Evolutionary conservation across 2,113 vertebrate genomes (phyloP), one percentile per base, ranked within the genome.

Genomic region (Myotis yumanensis): DNA sequence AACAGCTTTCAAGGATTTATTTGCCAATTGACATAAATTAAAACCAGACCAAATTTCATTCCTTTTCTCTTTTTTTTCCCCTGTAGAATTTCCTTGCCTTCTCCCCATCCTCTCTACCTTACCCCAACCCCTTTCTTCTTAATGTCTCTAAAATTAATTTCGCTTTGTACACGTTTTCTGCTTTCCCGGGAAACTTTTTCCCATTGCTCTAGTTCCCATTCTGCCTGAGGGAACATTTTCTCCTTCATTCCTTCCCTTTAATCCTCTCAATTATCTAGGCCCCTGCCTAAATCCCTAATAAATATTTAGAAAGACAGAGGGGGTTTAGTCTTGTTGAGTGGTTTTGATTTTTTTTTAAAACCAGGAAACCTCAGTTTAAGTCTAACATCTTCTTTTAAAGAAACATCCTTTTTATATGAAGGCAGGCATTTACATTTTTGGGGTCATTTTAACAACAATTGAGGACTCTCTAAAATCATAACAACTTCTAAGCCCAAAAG

Each of bases 1-100:
- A 97, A 97, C 10, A 96, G 57, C 54, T 97, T 97, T 97, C 91
- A 94, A 89, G 91, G 76, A 79, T 97, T 97, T 97, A 92, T 71
- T 96, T 97, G 91, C 89, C 92, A 96, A 54, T 71, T 95, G 96
- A 93, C 94, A 92, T 88, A 97, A 98, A 98, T 97, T 97, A 96
- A 96, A 96, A 97, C 77, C 97, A 98, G 94, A 97, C 46, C 3
- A 57, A 79, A 87, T 94, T 96, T 98, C 37, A 96, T 96, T 96
- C 14, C 84, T 89, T 96, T 93, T 90, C 97, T 94, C 25, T 10
- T 46, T 86, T 71, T 86, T 90, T 91, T 87, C 73, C 86, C 94
- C 23, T 15, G 37, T 75, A 94, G 25, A 95, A 71, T 97, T 95
- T 95, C 37, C 54, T 80, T 69, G 82, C 75, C 20, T 87, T 91